phyloP scores from a whole-genome alignment of 2,113 vertebrate species.

The Indri indri region DNA sequence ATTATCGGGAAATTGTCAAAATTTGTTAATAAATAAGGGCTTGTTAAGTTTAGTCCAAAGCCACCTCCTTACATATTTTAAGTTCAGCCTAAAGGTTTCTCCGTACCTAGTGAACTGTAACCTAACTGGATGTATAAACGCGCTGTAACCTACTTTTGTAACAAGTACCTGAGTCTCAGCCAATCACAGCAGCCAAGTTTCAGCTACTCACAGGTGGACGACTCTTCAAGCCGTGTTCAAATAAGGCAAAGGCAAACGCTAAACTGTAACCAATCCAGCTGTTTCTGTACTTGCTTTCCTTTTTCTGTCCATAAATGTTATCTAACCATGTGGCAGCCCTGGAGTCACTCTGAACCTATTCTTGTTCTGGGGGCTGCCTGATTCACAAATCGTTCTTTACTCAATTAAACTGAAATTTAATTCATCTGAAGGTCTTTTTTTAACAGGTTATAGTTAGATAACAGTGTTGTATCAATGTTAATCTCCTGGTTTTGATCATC shows the following conservation, averaged over 20 bases:
- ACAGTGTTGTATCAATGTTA: background rate
- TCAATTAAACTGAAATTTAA: background rate
- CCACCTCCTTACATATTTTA: background rate
- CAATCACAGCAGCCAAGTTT: background rate
- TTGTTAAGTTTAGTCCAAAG: background rate
- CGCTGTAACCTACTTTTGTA: background rate
- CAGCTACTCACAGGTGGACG: too few relatives aligned
- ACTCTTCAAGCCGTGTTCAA: background rate
- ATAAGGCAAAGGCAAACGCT: background rate
- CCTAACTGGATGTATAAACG: background rate
- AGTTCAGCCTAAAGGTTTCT: background rate
- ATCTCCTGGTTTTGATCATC: background rate
- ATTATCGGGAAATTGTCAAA: background rate
- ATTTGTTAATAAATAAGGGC: background rate
- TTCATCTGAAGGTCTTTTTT: background rate
- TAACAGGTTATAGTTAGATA: too few relatives aligned
- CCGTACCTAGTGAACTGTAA: background rate
- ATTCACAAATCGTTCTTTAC: background rate
- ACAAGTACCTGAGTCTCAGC: background rate
- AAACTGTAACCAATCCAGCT: background rate
- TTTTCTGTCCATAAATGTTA: background rate
- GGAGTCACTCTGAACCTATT: background rate
- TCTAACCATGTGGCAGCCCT: background rate
- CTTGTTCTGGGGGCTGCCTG: background rate
- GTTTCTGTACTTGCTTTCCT: background rate